Base-by-base conservation (phyloP, 2,888 invertebrate species). In the Spilarctia lutea region DNA sequence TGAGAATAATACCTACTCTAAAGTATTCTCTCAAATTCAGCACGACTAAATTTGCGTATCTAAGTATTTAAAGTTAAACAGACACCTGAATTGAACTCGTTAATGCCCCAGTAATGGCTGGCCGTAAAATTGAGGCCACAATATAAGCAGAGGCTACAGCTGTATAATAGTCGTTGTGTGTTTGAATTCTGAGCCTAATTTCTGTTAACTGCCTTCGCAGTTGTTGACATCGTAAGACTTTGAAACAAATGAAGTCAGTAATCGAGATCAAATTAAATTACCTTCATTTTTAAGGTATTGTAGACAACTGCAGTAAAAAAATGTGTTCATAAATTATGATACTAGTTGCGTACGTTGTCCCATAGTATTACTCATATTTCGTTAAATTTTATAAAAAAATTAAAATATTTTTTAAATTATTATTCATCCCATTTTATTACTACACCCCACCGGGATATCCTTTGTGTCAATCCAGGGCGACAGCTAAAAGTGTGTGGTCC, bases 61-160 rank as follows among this genome's bases (percentile, higher is more conserved):
- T 65, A 69, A 70, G 71, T 68, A 73, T 76, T 78, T 71, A 66
- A 77, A 83, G 73, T 73, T 71, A 75, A 71, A 73, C 67, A 78
- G 75, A 73, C 74, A 78, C 75, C 73, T 78, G 63, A 70, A 75
- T 63, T 71, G 75, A 76, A 75, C 77, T 63, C 68, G 71, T 48
- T 48, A 79, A 75, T 76, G 66, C 71, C 68, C 66, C 73, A 77
- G 72, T 79, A 71, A 72, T 65, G 71, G 60, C 42, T 73, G 24
- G 75, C 76, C 75, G 69, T 86, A 87, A 87, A 87, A 83, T 83
- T 67, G 73, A 74, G 71, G 86, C 83, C 86, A 86, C 89, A 88
- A 84, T 87, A 86, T 86, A 83, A 83, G 75, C 83, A 77, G 74
- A 81, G 80, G 81, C 80, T 85, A 84, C 84, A 85, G 79, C 71